Base-by-base conservation (phyloP, 2,113 vertebrate species). In the Cynocephalus volans region DNA sequence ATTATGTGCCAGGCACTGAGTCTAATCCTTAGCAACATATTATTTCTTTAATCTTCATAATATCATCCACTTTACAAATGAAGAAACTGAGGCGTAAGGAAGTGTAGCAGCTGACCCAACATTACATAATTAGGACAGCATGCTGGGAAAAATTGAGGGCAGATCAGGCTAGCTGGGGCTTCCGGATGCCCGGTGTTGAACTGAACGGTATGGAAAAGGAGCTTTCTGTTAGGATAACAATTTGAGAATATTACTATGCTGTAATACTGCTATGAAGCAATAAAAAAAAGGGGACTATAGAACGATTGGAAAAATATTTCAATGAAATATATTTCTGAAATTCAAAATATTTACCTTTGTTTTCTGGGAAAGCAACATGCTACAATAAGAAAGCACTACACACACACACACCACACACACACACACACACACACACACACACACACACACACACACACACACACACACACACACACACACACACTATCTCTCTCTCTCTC, bases 361-460 rank as follows among this genome's bases (percentile, higher is more conserved):
- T 64, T 95, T 95, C 26, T 28, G 36, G 56, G 56, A n/a, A 81
- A 92, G 45, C 24, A 86, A 82, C 31, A 81, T 75, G n/a, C 45
- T 52, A 54, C 21, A 75, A n/a, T 0, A 73, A 85, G 21, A 80
- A 24, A 41, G 41, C 41, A 41, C 41, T 41, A 41, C 28, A 64
- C 8, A 73, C 5, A 12, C 21, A 36, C 2, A 36, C 14, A 41
- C 36, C 13, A 24, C 19, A 7, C 8, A 12, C 23, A 56, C 28
- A 70, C 4, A 73, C 12, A 80, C 13, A 79, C 23, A 75, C 58
- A 28, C 13, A 77, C 12, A 90, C 33, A 81, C 21, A 36, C 2
- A 36, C 14, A 41, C 36, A 45, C 13, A 24, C 19, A 7, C 8
- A 12, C 23, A 56, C 28, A 70, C 4, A 73, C 12, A 80, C 13